Evolutionary conservation across 2,797 vertebrate species (phyloP).

Genomic region (Antrozous pallidus): DNA sequence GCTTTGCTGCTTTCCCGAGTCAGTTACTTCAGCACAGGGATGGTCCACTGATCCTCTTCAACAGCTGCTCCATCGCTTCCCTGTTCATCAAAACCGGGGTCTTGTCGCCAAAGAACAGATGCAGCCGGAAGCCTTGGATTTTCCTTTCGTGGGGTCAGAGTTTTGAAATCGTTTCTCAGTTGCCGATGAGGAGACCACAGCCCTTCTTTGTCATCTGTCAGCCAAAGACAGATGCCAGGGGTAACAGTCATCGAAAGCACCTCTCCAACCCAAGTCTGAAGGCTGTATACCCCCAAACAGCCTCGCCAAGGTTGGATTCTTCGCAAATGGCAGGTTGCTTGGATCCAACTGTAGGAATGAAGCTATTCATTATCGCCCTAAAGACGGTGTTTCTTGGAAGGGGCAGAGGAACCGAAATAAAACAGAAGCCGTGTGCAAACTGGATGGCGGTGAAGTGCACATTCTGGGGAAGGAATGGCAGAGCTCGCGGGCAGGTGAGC

Average conservation of each 20-base stretch:
- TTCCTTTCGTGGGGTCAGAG: background rate
- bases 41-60: slow-evolving; percentile 60
- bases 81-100: background rate
- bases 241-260: background rate
- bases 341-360: slow-evolving; percentile 25
- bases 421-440: background rate
- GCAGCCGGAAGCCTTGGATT: background rate
- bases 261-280: background rate
- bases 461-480: slow-evolving; percentile 39
- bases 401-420: background rate
- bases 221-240: background rate
- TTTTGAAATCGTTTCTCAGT: background rate
- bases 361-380: background rate
- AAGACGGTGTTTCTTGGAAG: background rate
- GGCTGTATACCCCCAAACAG: background rate
- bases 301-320: background rate
- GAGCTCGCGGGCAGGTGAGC: slow-evolving; percentile 42
- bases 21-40: slow-evolving; percentile 51
- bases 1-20: slow-evolving; percentile 47
- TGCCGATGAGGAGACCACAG: background rate
- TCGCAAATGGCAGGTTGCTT: background rate
- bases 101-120: background rate
- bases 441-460: background rate
- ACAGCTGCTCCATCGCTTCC: slow-evolving; percentile 55
- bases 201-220: background rate